These are phyloP conservation scores for Rapana venosa DNA, from an alignment of 2,888 invertebrate species.

Conservation along the genomic window DNA sequence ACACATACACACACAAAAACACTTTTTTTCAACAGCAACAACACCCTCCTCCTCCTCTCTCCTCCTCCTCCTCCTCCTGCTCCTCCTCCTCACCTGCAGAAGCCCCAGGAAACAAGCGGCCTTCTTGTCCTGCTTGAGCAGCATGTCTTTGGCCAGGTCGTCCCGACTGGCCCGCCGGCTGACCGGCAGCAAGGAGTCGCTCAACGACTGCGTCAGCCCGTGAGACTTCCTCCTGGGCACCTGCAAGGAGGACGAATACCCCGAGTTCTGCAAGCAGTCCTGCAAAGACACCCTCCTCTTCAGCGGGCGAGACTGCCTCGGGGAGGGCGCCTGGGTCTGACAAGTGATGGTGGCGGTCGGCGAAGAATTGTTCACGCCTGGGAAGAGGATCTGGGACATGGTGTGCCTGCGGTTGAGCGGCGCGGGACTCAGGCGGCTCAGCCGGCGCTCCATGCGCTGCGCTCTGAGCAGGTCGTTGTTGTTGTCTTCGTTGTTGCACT, in stretches of 20 bases:
- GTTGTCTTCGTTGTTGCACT: constrained; percentile 42
- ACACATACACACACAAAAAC: not conserved
- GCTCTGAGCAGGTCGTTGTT: constrained; percentile 2
- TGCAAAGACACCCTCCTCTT: constrained; percentile 35
- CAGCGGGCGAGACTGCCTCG: constrained; percentile 39
- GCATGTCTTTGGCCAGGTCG: constrained; percentile 64
- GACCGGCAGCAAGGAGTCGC: constrained; percentile 36
- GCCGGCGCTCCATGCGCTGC: constrained; percentile 5
- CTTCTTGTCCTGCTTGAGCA: constrained; percentile 68
- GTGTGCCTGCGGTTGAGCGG: constrained; percentile 47
- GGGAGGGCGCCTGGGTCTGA: constrained; percentile 5
- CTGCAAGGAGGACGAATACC: constrained; percentile 43
- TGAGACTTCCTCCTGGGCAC: constrained; percentile 39
- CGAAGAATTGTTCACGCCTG: constrained; percentile 21
- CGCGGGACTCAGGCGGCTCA: constrained; percentile 36
- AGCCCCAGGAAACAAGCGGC: constrained; percentile 66
- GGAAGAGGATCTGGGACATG: constrained; percentile 45
- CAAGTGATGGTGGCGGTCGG: not conserved
- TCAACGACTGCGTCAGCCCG: constrained; percentile 40
- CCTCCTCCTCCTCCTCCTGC: not conserved
- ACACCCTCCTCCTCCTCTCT: not conserved
- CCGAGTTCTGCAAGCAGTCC: constrained; percentile 41
- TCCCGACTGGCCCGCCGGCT: constrained; percentile 52
- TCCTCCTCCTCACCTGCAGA: constrained; percentile 55
- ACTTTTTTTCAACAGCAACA: not conserved